Percentiles rank a stretch among this genome's conserved stretches.
Conservation (phyloP, 2,888 invertebrate genomes). For the Cryptophagus acutangulus region DNA sequence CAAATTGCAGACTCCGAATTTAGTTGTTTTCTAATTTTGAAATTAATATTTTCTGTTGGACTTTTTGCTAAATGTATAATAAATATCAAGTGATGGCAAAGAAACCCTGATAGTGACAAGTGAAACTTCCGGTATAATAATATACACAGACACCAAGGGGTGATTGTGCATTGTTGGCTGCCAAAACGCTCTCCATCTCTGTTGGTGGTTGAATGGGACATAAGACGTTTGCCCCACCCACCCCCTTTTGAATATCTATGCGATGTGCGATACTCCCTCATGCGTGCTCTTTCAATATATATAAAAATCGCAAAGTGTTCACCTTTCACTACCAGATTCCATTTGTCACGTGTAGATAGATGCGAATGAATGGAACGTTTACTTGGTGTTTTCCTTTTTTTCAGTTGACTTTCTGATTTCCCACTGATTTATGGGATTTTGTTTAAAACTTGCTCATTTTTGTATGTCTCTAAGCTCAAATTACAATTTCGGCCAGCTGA, state of each 20-base stretch:
- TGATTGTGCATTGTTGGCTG: constrained; percentile 37
- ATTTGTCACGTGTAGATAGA: constrained; percentile 45
- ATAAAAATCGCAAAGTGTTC: constrained; percentile 47
- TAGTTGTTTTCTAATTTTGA: too few relatives aligned
- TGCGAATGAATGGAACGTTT: constrained; percentile 34
- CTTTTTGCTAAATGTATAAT: too few relatives aligned
- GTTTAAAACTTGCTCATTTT: constrained; percentile 26
- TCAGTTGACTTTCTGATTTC: constrained; percentile 27
- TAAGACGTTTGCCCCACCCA: constrained; percentile 11
- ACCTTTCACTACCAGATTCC: constrained; percentile 49
- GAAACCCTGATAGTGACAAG: constrained; percentile 41
- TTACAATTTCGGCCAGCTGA: too few relatives aligned
- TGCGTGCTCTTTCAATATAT: constrained; percentile 39
- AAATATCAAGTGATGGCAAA: constrained; percentile 35
- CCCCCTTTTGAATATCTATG: constrained; percentile 8
- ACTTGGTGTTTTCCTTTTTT: background rate
- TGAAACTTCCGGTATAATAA: constrained; percentile 38
- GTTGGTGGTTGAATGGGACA: background rate
- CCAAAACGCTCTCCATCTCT: constrained; percentile 18
- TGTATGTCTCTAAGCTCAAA: too few relatives aligned
- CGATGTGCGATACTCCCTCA: constrained; percentile 25
- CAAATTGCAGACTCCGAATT: too few relatives aligned
- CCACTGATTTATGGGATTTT: constrained; percentile 37
- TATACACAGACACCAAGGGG: constrained; percentile 24
- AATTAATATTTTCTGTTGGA: too few relatives aligned